Base-by-base conservation (phyloP, 2,888 invertebrate genomes). In the Drosophila picticornis region DNA sequence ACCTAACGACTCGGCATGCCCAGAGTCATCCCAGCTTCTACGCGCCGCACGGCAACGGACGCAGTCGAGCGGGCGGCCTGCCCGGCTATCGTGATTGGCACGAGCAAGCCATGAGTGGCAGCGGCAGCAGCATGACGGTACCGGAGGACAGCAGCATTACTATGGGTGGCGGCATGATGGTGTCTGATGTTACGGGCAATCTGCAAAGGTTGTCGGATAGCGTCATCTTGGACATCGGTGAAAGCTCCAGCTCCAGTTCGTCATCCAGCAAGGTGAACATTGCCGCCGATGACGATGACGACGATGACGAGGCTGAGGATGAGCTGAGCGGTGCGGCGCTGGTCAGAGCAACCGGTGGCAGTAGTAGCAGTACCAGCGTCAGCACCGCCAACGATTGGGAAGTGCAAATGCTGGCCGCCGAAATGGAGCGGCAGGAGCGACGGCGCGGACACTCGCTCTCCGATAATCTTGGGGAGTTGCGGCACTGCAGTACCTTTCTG, bases 321-420 rank as follows among this genome's bases (percentile, higher is more conserved):
- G 81, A 86, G 27, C 77, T 80, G 50, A 90, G 72, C 53, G 71
- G 80, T n/a, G 71, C 70, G 16, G 81, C 77, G 3, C 34, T 69
- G 32, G 83, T 65, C 10, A 40, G 60, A 22, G 36, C 65, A 1
- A 27, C 61, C 38, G 52, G 46, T 40, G 46, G 55, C 27, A 53
- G 50, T n/a, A 25, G 63, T 19, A 32, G 59, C n/a, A 51, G 51
- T 32, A n/a, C 58, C 31, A 19, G 62, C 16, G 43, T 43, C 22
- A 53, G 68, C 48, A 34, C 68, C 16, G 48, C 63, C 66, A 95
- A 95, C 75, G 95, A 96, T 88, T 97, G 97, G 97, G 97, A 97
- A 92, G 95, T 97, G 0, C 95, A 95, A 92, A 96, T 97, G 96
- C 93, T 97, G 43, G 97, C 96, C 0, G 95, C 96, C 76, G 96